Conservation (phyloP, 2,797 vertebrate genomes). For the Macrochelys suwanniensis region DNA sequence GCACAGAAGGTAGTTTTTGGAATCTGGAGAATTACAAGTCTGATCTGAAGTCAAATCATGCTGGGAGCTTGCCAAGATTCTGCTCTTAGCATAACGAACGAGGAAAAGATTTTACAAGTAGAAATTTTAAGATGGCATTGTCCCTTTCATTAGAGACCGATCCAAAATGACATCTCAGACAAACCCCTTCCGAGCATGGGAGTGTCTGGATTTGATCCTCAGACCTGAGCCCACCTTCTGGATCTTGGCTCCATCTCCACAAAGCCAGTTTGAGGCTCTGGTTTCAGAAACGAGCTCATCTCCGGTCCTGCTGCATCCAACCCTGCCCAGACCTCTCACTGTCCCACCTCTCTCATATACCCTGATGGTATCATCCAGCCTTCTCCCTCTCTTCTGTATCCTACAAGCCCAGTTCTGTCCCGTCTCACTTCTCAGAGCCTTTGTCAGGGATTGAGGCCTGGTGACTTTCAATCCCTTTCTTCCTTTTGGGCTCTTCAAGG, state of each 20-base stretch:
- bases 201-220: not conserved
- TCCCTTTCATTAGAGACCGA: not conserved
- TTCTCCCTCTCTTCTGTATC: not conserved
- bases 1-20: accelerated
- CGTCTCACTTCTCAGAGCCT: not conserved
- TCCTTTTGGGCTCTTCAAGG: not conserved
- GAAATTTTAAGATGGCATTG: not conserved
- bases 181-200: accelerated
- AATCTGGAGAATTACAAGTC: not conserved
- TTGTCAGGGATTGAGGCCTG: not conserved
- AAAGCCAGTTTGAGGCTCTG: not conserved
- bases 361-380: not conserved
- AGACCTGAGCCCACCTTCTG: not conserved
- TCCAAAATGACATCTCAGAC: not conserved
- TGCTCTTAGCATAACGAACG: accelerated
- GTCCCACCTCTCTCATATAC: not conserved
- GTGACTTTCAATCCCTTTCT: not conserved
- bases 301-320: not conserved
- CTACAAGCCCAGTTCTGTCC: not conserved
- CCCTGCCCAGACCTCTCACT: not conserved
- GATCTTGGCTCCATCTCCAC: not conserved
- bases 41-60: not conserved
- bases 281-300: not conserved
- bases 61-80: not conserved
- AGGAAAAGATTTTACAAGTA: not conserved